Evolutionary conservation across 2,113 vertebrate genomes (phyloP).

Genomic region (Mirza zaza): DNA sequence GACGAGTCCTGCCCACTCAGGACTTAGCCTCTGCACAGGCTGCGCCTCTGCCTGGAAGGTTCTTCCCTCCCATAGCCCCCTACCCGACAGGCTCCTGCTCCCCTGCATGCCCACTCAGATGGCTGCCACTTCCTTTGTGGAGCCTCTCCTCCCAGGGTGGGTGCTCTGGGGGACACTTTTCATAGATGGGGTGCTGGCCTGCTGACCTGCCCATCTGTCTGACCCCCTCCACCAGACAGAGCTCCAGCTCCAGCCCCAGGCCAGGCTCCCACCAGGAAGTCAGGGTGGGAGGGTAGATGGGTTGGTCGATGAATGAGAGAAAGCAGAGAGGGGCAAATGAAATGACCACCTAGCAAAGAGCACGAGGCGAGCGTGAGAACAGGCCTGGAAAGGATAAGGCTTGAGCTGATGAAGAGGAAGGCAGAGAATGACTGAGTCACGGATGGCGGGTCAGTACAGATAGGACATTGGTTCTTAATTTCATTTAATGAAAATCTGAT

Average conservation of each 20-base stretch:
- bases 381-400: background rate
- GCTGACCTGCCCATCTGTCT: background rate
- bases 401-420: background rate
- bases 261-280: background rate
- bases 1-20: background rate
- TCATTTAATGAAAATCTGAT: background rate
- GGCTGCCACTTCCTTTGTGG: background rate
- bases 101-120: too few relatives aligned
- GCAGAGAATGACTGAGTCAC: background rate
- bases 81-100: background rate
- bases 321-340: background rate
- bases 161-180: background rate
- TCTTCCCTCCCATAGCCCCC: background rate
- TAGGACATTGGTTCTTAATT: background rate
- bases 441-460: too few relatives aligned
- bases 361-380: accelerated
- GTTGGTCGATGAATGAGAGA: background rate
- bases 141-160: background rate
- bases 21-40: background rate
- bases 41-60: background rate
- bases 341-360: background rate
- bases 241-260: background rate
- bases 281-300: background rate
- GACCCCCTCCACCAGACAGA: background rate
- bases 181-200: background rate